phyloP scores from a whole-genome alignment of 2,888 invertebrate genomes.

The Drosophila fulvimacula region DNA sequence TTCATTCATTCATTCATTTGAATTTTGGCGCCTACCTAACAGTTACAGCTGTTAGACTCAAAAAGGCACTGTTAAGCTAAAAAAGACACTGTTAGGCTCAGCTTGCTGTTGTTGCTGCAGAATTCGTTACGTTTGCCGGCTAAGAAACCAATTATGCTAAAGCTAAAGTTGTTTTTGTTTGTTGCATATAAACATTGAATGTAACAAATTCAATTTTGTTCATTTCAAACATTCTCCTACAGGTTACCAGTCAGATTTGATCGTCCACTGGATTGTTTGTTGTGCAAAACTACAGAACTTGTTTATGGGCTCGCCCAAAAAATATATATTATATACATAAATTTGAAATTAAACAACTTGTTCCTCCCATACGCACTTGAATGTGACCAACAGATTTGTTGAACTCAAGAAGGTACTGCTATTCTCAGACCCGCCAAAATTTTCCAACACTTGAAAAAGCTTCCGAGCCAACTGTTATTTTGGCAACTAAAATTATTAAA shows the following conservation, averaged over 20 bases:
- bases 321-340: too few relatives aligned
- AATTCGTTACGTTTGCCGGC: not conserved
- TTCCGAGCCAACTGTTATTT: not conserved
- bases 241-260: too few relatives aligned
- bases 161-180: not conserved
- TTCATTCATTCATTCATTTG: not conserved
- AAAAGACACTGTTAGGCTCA: not conserved
- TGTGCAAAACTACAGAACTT: too few relatives aligned
- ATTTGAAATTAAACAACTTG: too few relatives aligned
- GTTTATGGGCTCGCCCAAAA: too few relatives aligned
- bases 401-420: constrained; percentile 26
- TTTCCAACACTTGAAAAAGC: not conserved
- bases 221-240: too few relatives aligned
- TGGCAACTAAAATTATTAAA: constrained; percentile 25
- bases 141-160: not conserved
- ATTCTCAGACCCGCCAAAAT: not conserved
- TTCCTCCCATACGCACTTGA: not conserved
- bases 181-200: not conserved
- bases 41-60: not conserved
- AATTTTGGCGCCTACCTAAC: not conserved
- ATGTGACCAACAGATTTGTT: not conserved
- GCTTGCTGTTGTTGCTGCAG: not conserved
- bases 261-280: too few relatives aligned
- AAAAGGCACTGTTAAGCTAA: not conserved
- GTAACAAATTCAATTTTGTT: not conserved